Conservation (phyloP, 2,888 invertebrate species). For the Philereme transversata region DNA sequence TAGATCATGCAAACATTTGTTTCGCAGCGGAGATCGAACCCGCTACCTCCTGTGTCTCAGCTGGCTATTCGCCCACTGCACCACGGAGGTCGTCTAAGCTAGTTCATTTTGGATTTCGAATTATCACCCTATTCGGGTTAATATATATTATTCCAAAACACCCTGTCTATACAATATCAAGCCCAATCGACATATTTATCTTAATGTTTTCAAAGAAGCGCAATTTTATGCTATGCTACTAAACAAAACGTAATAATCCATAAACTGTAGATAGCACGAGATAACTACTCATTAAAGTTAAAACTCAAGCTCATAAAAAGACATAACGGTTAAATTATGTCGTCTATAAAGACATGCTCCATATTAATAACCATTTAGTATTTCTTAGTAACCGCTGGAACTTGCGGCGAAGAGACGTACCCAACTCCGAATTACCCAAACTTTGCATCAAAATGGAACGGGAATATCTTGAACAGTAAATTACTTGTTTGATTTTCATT, state of each 20-base stretch:
- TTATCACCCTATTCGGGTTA: too few relatives aligned
- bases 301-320: slow-evolving; percentile 7
- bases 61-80: too few relatives aligned
- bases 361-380: slow-evolving; percentile 18
- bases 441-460: slow-evolving; percentile 34
- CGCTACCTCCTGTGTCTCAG: too few relatives aligned
- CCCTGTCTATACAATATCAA: too few relatives aligned
- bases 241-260: not conserved
- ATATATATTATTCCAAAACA: too few relatives aligned
- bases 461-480: slow-evolving; percentile 43
- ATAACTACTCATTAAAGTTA: not conserved
- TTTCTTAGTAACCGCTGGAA: slow-evolving; percentile 38
- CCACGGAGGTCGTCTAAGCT: too few relatives aligned
- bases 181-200: not conserved
- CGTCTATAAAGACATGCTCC: slow-evolving; percentile 19
- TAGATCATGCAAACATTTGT: too few relatives aligned
- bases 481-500: slow-evolving; percentile 54
- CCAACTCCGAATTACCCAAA: slow-evolving; percentile 44
- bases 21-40: too few relatives aligned
- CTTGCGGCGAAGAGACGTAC: slow-evolving; percentile 37
- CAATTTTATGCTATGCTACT: not conserved
- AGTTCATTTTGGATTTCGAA: too few relatives aligned
- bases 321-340: slow-evolving; percentile 17
- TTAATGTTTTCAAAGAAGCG: not conserved
- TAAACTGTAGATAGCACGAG: not conserved